Conservation (phyloP, 2,113 vertebrate genomes). For the Strix aluco region DNA sequence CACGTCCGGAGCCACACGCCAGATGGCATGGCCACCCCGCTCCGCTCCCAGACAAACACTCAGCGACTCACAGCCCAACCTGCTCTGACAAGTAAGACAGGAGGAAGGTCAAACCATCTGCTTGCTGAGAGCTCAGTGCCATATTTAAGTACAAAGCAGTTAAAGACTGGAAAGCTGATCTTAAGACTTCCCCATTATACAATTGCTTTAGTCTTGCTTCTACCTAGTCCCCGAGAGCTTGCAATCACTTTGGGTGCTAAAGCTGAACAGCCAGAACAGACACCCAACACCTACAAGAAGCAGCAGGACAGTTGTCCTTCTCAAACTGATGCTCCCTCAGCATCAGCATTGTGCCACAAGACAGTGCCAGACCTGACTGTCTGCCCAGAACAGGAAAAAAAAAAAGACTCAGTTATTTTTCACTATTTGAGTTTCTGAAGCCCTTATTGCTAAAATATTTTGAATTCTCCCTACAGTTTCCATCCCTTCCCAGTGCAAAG, state of each 20-base stretch:
- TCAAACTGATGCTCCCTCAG: neutral
- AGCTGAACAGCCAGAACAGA: neutral
- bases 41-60: neutral
- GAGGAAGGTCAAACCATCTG: constrained; percentile 43
- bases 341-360: neutral
- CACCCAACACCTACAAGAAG: neutral
- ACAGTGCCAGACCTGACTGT: neutral
- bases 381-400: neutral
- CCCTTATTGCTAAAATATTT: neutral
- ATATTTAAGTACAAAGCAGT: neutral
- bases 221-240: rapidly evolving
- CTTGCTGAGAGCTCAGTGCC: neutral
- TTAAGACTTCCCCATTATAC: neutral
- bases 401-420: neutral
- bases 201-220: neutral
- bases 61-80: neutral
- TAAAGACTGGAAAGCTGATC: neutral
- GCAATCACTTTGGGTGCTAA: neutral
- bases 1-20: neutral
- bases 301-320: neutral
- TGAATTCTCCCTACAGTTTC: neutral
- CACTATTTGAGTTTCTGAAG: neutral
- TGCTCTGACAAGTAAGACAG: neutral
- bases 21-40: neutral
- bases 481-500: neutral